Evolutionary conservation across 2,888 invertebrate genomes (phyloP).

Genomic region (Dendrolimus pini): DNA sequence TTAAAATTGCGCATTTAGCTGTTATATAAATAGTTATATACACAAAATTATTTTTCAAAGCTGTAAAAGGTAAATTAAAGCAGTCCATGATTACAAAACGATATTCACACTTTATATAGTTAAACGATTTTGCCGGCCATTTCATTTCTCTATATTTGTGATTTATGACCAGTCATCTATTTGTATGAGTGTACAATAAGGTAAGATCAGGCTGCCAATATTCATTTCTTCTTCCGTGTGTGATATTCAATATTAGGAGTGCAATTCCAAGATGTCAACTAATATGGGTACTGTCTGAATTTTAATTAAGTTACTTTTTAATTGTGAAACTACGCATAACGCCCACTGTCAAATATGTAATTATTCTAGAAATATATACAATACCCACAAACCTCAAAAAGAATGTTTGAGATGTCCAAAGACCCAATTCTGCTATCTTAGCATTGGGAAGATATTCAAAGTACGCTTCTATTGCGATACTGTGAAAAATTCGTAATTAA

Average conservation of each 20-base stretch:
- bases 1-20: conserved; percentile 58
- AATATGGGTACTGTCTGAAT: too few species aligned
- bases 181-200: neutral
- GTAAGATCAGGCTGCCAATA: neutral
- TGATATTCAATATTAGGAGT: too few species aligned
- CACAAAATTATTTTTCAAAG: conserved; percentile 58
- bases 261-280: neutral
- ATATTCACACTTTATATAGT: neutral
- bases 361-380: too few species aligned
- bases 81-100: conserved; percentile 44
- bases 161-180: neutral
- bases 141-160: neutral
- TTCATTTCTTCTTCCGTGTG: neutral
- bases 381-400: too few species aligned
- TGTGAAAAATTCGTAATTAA: too few species aligned
- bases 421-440: too few species aligned
- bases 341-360: too few species aligned
- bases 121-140: neutral
- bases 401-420: too few species aligned
- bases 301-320: too few species aligned
- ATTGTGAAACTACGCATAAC: too few species aligned
- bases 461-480: too few species aligned
- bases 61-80: conserved; percentile 62
- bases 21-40: conserved; percentile 64
- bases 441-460: too few species aligned